A percentile compares a stretch with the other conserved stretches of the same genome.
Evolutionary conservation across 2,113 vertebrate species (phyloP).

Genomic region (Rhinolophus ferrumequinum): DNA sequence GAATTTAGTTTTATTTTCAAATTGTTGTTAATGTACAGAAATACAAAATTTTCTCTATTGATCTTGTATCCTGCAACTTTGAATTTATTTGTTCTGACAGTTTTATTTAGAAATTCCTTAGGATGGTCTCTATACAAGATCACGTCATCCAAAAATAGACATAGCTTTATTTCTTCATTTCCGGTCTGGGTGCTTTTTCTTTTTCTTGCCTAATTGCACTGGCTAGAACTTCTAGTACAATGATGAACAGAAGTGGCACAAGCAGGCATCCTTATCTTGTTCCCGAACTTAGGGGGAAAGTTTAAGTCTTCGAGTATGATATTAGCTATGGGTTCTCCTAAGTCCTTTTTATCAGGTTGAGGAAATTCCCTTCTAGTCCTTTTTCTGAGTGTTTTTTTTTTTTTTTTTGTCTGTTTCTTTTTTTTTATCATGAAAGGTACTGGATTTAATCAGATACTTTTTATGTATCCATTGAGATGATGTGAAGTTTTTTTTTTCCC

Average conservation of each 20-base stretch:
- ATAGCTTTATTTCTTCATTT: background rate
- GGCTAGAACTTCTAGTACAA: slow-evolving; percentile 16
- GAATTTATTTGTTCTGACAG: background rate
- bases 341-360: background rate
- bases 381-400: background rate
- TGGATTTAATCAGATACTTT: slow-evolving; percentile 24
- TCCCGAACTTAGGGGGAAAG: background rate
- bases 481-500: accelerated
- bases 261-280: background rate
- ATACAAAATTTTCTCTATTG: background rate
- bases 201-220: background rate
- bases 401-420: background rate
- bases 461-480: background rate
- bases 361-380: background rate
- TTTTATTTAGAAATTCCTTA: slow-evolving; percentile 19
- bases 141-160: background rate
- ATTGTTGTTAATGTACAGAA: background rate
- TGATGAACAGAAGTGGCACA: background rate
- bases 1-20: background rate
- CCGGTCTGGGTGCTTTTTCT: background rate
- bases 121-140: background rate
- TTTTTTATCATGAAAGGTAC: background rate
- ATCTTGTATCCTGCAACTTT: background rate
- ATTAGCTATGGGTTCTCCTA: background rate
- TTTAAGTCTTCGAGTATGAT: background rate